Base-by-base conservation (phyloP, 2,797 vertebrate species). In the Rhincodon typus region DNA sequence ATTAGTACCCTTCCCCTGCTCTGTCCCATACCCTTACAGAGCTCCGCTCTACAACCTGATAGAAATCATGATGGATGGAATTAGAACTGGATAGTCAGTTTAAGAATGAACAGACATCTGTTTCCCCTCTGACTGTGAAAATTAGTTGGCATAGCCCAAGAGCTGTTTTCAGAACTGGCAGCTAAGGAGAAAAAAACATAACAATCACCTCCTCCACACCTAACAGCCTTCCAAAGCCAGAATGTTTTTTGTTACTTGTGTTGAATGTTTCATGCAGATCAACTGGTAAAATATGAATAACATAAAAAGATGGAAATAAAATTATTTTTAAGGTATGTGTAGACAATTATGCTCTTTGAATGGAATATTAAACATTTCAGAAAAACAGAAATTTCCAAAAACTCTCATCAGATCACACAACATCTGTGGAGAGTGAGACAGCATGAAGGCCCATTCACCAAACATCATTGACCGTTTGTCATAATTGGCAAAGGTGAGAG, bases 201-300 rank as follows among this genome's bases (percentile, higher is more conserved):
- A 38, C 90, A 23, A 93, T 93, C 62, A 93, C 90, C 90, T 93
- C 90, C 90, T 93, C 66, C 62, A 42, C 90, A 38, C n/a, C n/a
- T 93, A 10, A 38, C 90, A 93, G n/a, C n/a, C 3, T 93, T 93
- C n/a, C 62, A 69, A 4, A 93, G 62, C 66, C 38, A 69, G 66
- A 93, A 38, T 42, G 62, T 8, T 69, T 93, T 66, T 25, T 69
- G 3, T 38, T 69, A 93, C 66, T 93, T 38, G 42, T 23, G 25
- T 42, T 38, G 21, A 93, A 66, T 93, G 21, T 21, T 93, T 93
- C 34, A 69, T 25, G 21, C 7, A 93, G 90, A 21, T 42, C n/a
- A 42, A 27, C 62, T 42, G 66, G 69, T 25, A 69, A 67, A 93
- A 93, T 93, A 38, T 93, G 62, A 34, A 93, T 93, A 34, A 69